Base-by-base conservation (phyloP, 2,113 vertebrate genomes). In the Scytalopus superciliaris region DNA sequence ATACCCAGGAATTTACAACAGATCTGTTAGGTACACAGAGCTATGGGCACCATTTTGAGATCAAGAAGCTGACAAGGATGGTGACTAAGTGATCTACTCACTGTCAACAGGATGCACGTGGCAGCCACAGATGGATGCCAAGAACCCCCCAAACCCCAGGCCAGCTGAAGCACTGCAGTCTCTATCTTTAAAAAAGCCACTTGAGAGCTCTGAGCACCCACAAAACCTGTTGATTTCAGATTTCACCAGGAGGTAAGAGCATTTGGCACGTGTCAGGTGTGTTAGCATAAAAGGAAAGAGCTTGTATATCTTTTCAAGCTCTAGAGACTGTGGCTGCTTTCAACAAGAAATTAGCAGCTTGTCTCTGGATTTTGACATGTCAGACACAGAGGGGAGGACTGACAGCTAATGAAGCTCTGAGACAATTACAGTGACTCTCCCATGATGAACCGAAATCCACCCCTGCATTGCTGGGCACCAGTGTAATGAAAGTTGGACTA, bases 331-430 rank as follows among this genome's bases (percentile, higher is more conserved):
- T 90, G 74, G 57, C 57, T 77, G 82, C 80, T 94, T 97, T 97
- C 90, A 91, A 77, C 47, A 95, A 90, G 90, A 96, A 97, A 96
- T 94, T 68, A 92, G 78, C 53, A 96, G 69, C 59, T 84, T 70
- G 21, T 95, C 90, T 84, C 75, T 94, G 56, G 91, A 92, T 94
- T 96, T 96, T 84, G 83, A 74, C n/a, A 81, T 70, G 90, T 87
- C 90, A 92, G 80, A 76, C 19, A 44, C 64, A 83, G 89, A 96
- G 59, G 85, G 80, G 86, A 93, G 82, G 67, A 92, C 50, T 85
- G 93, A 92, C 87, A 89, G 85, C 69, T 96, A 86, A 85, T 70
- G 90, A 85, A 91, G 82, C 90, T 96, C 74, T 52, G 76, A 79
- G 84, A 93, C 91, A 89, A 77, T 90, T 89, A 94, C 66, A 87